These are phyloP conservation scores for Meda fulgida DNA, from an alignment of 2,797 vertebrate species.

Conservation along the genomic window DNA sequence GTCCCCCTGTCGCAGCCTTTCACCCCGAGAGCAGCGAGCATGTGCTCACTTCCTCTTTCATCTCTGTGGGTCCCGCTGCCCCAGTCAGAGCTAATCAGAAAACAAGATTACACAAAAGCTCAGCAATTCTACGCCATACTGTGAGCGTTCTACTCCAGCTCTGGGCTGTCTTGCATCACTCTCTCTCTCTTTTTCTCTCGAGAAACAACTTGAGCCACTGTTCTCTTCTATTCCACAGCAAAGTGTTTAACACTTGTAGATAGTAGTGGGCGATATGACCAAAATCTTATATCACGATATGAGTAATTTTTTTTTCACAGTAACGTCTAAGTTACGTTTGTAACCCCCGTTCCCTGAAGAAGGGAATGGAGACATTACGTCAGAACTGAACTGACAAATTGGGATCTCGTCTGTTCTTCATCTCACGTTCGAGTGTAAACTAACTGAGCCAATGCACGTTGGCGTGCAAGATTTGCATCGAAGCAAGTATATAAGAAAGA, in stretches of 20 bases:
- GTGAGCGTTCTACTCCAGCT: neutral
- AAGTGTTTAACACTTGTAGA: constrained; percentile 35
- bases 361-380: no score
- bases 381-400: no score
- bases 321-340: neutral
- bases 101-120: constrained; percentile 45
- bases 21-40: constrained; percentile 20
- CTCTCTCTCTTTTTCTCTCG: neutral
- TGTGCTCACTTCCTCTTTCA: constrained; percentile 44
- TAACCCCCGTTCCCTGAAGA: no score
- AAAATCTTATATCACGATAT: neutral
- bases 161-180: constrained; percentile 14
- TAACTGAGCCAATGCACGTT: no score
- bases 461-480: no score
- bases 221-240: constrained; percentile 25
- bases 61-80: constrained; percentile 43
- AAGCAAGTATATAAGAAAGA: no score
- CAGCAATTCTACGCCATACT: constrained; percentile 5
- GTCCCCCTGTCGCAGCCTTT: neutral
- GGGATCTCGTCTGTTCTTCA: no score
- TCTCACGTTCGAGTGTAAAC: no score
- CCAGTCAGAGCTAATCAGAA: constrained; percentile 45
- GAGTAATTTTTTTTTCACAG: neutral
- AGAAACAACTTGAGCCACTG: constrained; percentile 15
- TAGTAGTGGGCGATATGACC: neutral